phyloP scores from a whole-genome alignment of 2,113 vertebrate genomes.

The Scomber colias region DNA sequence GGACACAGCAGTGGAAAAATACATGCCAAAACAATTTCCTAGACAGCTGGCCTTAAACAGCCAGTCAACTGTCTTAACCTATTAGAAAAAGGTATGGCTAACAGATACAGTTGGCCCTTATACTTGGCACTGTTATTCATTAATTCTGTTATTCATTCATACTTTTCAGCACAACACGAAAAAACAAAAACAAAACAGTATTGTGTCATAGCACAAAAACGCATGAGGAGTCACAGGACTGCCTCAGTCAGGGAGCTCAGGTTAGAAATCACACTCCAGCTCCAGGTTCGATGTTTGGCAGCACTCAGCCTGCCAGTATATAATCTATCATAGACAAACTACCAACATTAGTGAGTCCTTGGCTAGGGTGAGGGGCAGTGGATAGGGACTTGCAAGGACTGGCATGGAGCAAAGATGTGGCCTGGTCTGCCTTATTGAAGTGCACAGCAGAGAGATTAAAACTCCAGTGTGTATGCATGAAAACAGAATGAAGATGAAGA shows the following conservation, averaged over 20 bases:
- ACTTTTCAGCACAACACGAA: conserved; percentile 4
- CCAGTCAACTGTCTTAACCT: conserved; percentile 41
- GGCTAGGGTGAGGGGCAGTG: conserved; percentile 35
- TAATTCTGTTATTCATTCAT: background rate
- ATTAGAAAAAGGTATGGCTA: conserved; percentile 42
- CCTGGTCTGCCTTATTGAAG: conserved; percentile 39
- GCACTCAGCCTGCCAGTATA: conserved; percentile 49
- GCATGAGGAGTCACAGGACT: background rate
- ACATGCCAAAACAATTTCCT: conserved; percentile 61
- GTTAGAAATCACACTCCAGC: conserved; percentile 17
- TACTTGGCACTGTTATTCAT: background rate
- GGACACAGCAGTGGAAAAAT: conserved; percentile 61
- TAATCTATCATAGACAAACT: conserved; percentile 66
- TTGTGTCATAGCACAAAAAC: conserved; percentile 21
- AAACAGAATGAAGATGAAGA: conserved; percentile 39
- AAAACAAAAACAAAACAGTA: conserved; percentile 9
- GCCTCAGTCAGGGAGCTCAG: conserved; percentile 29
- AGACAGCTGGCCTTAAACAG: conserved; percentile 62
- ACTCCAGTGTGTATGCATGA: conserved; percentile 12
- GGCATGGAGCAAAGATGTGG: conserved; percentile 35
- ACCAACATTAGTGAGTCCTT: conserved; percentile 57
- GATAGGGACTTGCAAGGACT: conserved; percentile 17
- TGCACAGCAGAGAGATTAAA: conserved; percentile 30
- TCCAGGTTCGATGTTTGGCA: conserved; percentile 47
- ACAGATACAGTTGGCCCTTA: conserved; percentile 10